These are phyloP conservation scores for Elephantulus edwardii DNA, from an alignment of 2,113 vertebrate species.

Conservation along the genomic window DNA sequence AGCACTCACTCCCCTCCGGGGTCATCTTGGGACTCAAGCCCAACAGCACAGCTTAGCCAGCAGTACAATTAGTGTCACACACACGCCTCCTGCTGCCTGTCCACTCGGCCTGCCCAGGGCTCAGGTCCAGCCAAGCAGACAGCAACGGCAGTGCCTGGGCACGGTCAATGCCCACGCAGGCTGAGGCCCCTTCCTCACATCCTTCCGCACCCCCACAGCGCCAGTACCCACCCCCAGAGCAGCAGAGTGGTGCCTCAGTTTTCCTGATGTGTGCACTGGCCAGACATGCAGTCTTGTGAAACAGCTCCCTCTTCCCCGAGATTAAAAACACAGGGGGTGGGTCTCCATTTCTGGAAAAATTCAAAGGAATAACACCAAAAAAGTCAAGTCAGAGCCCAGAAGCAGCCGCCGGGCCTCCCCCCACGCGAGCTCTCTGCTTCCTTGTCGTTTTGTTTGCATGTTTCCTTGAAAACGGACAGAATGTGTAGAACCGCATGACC, in stretches of 20 bases:
- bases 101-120: background rate
- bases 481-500: slow-evolving; percentile 90
- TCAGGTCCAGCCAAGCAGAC: background rate
- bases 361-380: background rate
- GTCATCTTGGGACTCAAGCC: background rate
- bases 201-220: background rate
- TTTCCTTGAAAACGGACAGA: slow-evolving; percentile 89
- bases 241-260: background rate
- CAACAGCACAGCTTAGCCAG: background rate
- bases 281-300: background rate
- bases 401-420: no score
- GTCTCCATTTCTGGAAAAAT: background rate
- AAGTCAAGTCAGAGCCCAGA: no score
- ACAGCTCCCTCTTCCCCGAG: slow-evolving; percentile 50
- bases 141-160: fast-evolving
- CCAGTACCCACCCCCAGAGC: background rate
- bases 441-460: slow-evolving; percentile 92
- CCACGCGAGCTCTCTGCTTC: no score
- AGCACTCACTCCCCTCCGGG: background rate
- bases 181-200: background rate
- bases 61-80: background rate
- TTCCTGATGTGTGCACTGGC: background rate
- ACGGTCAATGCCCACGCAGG: no score
- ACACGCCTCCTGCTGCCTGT: background rate
- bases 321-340: background rate